A percentile compares a stretch with the other conserved stretches of the same genome.
Evolutionary conservation across 2,797 vertebrate species (phyloP).

Genomic region (Danio albolineatus): DNA sequence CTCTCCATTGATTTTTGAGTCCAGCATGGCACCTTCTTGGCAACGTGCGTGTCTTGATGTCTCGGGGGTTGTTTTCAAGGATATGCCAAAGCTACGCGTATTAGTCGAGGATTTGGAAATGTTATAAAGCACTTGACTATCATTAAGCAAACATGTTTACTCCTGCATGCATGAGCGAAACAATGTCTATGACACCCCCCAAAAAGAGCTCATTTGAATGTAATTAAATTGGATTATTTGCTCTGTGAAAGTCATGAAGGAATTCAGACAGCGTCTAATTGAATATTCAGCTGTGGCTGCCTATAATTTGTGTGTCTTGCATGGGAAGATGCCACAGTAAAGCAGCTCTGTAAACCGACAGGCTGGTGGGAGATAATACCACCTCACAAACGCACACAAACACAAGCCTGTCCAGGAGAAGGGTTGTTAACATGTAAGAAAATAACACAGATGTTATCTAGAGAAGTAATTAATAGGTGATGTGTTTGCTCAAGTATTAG

Average conservation of each 20-base stretch:
- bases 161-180: slow-evolving; percentile 1
- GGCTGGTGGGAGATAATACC: slow-evolving; percentile 50
- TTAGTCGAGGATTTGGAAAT: not conserved
- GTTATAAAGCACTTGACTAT: not conserved
- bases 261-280: slow-evolving; percentile 24
- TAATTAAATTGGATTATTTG: slow-evolving; percentile 32
- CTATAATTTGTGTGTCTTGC: slow-evolving; percentile 49
- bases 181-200: slow-evolving; percentile 9
- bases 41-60: slow-evolving; percentile 19
- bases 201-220: slow-evolving; percentile 28
- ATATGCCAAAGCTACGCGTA: not conserved
- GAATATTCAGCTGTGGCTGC: slow-evolving; percentile 41
- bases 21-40: slow-evolving; percentile 38
- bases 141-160: slow-evolving; percentile 20
- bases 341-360: slow-evolving; percentile 33
- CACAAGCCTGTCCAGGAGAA: slow-evolving; percentile 34
- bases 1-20: slow-evolving; percentile 59
- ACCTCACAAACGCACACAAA: slow-evolving; percentile 28
- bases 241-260: slow-evolving; percentile 35
- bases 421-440: slow-evolving; percentile 41
- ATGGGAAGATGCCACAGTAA: slow-evolving; percentile 41
- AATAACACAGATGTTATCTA: slow-evolving; percentile 26
- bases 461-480: slow-evolving; percentile 23
- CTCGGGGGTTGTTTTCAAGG: slow-evolving; percentile 9
- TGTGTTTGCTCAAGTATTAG: slow-evolving; percentile 18